A percentile compares a stretch with the other conserved stretches of the same genome.
These are phyloP conservation scores for Phataginus tetradactyla DNA, from an alignment of 2,797 vertebrate genomes.

Conservation along the genomic window DNA sequence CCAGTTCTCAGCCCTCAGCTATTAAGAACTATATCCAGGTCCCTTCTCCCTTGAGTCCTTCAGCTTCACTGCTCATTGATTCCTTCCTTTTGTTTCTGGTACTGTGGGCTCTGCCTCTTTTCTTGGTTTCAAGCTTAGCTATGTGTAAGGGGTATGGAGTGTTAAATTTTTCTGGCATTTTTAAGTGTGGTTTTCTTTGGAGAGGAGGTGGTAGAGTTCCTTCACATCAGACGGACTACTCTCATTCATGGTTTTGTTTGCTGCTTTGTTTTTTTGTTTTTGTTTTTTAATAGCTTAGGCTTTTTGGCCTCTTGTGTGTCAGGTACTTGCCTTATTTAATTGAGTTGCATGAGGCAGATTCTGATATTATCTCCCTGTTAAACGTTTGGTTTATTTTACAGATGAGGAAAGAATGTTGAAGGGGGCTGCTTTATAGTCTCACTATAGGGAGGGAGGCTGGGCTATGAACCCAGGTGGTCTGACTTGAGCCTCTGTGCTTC, in stretches of 20 bases:
- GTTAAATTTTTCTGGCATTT: slow-evolving; percentile 23
- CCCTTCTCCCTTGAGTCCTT: background rate
- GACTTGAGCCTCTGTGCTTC: background rate
- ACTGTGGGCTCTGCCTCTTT: background rate
- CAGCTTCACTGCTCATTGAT: background rate
- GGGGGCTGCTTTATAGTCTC: background rate
- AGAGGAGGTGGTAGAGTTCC: background rate
- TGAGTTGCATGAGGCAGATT: background rate
- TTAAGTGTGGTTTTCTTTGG: background rate
- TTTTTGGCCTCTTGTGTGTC: background rate
- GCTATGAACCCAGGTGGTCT: background rate
- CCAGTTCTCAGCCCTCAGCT: background rate
- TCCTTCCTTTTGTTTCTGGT: background rate
- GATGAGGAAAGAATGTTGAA: background rate
- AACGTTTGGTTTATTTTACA: background rate
- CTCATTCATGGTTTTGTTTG: background rate
- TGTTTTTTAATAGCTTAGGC: background rate
- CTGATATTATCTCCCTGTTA: background rate
- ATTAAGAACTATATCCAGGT: background rate
- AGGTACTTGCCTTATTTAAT: background rate
- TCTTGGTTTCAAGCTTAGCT: slow-evolving; percentile 14
- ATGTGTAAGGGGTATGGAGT: background rate
- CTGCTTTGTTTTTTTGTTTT: background rate
- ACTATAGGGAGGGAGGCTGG: background rate
- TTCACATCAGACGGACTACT: background rate